Evolutionary conservation across 2,888 invertebrate genomes (phyloP).

Genomic region (Drosophila emarginata): DNA sequence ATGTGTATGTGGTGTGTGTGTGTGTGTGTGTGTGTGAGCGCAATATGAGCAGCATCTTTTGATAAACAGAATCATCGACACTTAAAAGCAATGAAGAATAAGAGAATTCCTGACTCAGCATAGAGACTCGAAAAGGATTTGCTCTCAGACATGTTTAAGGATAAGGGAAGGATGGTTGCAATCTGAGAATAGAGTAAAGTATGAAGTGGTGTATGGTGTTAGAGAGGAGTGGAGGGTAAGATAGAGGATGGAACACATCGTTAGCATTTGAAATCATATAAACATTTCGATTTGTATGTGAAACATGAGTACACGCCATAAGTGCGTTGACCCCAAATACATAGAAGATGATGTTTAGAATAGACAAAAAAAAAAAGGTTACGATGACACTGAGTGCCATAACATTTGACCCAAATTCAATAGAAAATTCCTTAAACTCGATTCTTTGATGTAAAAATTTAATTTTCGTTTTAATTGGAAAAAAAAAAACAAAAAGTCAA

Average conservation of each 20-base stretch:
- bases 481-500: too few relatives aligned
- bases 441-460: neutral
- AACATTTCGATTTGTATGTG: conserved; percentile 56
- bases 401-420: neutral
- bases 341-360: neutral
- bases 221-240: neutral
- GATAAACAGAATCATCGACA: conserved; percentile 45
- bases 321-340: conserved; percentile 10
- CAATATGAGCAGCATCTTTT: conserved; percentile 45
- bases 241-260: conserved; percentile 2
- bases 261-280: conserved; percentile 45
- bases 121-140: neutral
- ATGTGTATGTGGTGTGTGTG: neutral
- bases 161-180: neutral
- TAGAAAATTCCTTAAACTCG: conserved; percentile 1
- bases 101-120: conserved; percentile 4
- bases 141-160: neutral
- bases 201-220: too few relatives aligned
- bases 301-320: conserved; percentile 36
- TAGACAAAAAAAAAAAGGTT: too few relatives aligned
- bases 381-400: neutral
- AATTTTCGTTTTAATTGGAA: neutral
- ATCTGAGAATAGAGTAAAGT: neutral
- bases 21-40: conserved; percentile 10
- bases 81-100: conserved; percentile 10